A percentile compares a stretch with the other conserved stretches of the same genome.
Conservation (phyloP, 2,113 vertebrate genomes). For the Etheostoma cragini region DNA sequence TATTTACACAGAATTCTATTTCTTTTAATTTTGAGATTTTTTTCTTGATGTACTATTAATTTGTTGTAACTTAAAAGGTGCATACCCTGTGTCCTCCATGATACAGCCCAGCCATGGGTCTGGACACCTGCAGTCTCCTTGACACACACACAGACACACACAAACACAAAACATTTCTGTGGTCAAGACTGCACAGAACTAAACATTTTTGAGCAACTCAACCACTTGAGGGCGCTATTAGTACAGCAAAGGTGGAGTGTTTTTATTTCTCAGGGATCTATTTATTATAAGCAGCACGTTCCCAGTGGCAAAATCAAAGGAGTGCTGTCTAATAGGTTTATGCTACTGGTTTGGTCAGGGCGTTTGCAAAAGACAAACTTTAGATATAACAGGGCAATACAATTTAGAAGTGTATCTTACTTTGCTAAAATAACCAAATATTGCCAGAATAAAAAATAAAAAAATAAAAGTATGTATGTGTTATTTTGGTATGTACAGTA, state of each 20-base stretch:
- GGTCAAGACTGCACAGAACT: not conserved
- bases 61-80: not conserved
- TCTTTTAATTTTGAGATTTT: not conserved
- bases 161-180: not conserved
- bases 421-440: not conserved
- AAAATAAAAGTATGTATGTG: too few relatives aligned
- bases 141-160: slow-evolving; percentile 17
- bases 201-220: not conserved
- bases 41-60: not conserved
- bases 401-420: not conserved
- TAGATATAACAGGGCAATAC: not conserved
- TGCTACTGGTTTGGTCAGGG: not conserved
- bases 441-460: not conserved
- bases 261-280: not conserved
- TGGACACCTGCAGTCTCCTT: slow-evolving; percentile 94
- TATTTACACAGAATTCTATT: not conserved
- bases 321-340: not conserved
- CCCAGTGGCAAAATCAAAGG: not conserved
- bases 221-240: slow-evolving; percentile 32
- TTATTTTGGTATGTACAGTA: too few relatives aligned
- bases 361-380: not conserved
- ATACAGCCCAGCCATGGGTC: slow-evolving; percentile 96
- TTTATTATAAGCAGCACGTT: not conserved
- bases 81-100: slow-evolving; percentile 98
- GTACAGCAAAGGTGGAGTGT: not conserved